Evolutionary conservation across 53 echinoderm and acorn worm species (phyloP).

Genomic region (Holothuria leucospilota): DNA sequence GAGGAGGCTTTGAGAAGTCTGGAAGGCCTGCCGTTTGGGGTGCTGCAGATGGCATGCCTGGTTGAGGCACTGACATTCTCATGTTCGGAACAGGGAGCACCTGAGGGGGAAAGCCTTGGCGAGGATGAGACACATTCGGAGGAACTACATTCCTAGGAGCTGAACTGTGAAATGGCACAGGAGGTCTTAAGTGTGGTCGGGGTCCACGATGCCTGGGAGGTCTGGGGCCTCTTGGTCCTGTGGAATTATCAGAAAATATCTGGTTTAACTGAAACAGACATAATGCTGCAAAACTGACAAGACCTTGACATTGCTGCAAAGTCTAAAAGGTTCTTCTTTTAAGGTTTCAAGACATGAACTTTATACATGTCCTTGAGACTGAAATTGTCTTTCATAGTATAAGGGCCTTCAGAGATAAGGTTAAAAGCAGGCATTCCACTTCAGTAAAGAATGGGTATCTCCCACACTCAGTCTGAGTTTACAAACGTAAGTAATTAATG

Average conservation of each 20-base stretch:
- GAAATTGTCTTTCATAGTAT: too few species aligned
- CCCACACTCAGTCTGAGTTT: too few species aligned
- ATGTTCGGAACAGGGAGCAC: slow-evolving; percentile 5
- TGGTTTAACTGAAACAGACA: not conserved
- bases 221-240: slow-evolving; percentile 40
- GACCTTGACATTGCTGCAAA: too few species aligned
- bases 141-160: not conserved
- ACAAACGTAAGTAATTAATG: too few species aligned
- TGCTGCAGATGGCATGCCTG: slow-evolving; percentile 1
- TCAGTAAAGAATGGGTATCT: too few species aligned
- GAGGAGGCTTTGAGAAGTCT: slow-evolving; percentile 51
- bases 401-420: too few species aligned
- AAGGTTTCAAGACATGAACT: too few species aligned
- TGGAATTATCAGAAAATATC: not conserved
- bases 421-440: too few species aligned
- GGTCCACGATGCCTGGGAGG: not conserved
- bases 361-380: too few species aligned
- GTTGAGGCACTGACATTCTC: slow-evolving; percentile 19
- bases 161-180: not conserved
- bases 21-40: not conserved
- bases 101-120: slow-evolving; percentile 13
- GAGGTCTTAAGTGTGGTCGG: not conserved
- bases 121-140: not conserved
- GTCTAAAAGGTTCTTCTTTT: too few species aligned
- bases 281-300: too few species aligned